These are phyloP conservation scores for Endomychus coccineus DNA, from an alignment of 2,888 invertebrate species.

Conservation along the genomic window DNA sequence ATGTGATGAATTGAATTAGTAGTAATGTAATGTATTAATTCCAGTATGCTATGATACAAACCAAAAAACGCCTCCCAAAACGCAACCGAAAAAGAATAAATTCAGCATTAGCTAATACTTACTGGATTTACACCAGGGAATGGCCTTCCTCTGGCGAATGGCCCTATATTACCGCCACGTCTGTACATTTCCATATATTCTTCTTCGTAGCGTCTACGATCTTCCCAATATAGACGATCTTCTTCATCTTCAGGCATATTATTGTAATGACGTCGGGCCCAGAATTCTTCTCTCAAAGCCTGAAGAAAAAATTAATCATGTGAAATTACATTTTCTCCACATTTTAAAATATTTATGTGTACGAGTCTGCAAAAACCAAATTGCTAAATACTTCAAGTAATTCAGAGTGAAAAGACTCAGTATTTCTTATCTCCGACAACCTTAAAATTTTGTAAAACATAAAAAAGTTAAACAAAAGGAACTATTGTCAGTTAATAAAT, in stretches of 20 bases:
- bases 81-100: no score
- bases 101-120: no score
- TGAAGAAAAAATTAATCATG: constrained; percentile 22
- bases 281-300: constrained; percentile 59
- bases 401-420: constrained; percentile 32
- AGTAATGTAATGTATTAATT: no score
- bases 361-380: constrained; percentile 25
- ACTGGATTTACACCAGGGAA: constrained; percentile 44
- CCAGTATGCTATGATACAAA: no score
- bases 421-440: constrained; percentile 29
- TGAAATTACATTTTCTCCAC: no score
- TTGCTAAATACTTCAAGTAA: constrained; percentile 7
- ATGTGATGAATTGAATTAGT: no score
- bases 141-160: constrained; percentile 41
- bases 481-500: no score
- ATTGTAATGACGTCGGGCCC: constrained; percentile 57
- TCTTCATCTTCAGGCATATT: constrained; percentile 66
- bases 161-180: constrained; percentile 53
- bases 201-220: constrained; percentile 66
- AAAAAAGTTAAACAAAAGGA: constrained; percentile 33
- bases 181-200: constrained; percentile 68
- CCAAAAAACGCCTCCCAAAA: no score
- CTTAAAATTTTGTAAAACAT: constrained; percentile 33
- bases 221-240: constrained; percentile 84
- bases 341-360: constrained; percentile 21